Conservation (phyloP, 2,113 vertebrate species). For the Agapornis roseicollis region DNA sequence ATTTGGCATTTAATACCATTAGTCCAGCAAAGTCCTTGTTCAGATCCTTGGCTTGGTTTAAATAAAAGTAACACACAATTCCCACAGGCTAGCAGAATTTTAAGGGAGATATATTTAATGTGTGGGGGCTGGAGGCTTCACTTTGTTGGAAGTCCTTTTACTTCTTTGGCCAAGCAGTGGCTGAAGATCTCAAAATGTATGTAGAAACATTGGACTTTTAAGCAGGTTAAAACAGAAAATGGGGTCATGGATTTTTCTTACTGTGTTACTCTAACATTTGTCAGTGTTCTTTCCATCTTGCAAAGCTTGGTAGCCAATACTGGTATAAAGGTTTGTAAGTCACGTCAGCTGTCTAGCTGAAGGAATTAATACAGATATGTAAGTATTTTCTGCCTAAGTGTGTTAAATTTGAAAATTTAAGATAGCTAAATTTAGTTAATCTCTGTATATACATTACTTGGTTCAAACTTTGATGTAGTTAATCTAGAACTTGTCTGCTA, state of each 20-base stretch:
- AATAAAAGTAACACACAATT: neutral
- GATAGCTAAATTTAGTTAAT: neutral
- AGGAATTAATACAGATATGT: neutral
- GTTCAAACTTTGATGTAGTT: neutral
- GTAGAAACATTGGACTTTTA: neutral
- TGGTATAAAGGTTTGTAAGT: neutral
- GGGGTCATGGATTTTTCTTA: neutral
- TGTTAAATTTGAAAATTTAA: neutral
- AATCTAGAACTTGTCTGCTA: neutral
- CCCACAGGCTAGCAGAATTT: neutral
- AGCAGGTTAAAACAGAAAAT: neutral
- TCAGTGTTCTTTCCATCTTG: neutral
- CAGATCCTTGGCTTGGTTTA: neutral
- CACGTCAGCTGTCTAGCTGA: neutral
- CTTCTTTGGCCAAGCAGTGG: neutral
- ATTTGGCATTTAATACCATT: neutral
- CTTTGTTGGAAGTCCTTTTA: neutral
- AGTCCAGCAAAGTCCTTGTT: neutral
- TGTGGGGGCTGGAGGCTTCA: accelerated
- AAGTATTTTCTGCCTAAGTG: neutral
- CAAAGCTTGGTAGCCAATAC: neutral
- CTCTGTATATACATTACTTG: neutral
- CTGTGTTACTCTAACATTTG: neutral
- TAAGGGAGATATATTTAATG: neutral
- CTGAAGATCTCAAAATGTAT: neutral